phyloP scores from a whole-genome alignment of 92 coral and sea anemone genomes.

The Phenganax marumi region DNA sequence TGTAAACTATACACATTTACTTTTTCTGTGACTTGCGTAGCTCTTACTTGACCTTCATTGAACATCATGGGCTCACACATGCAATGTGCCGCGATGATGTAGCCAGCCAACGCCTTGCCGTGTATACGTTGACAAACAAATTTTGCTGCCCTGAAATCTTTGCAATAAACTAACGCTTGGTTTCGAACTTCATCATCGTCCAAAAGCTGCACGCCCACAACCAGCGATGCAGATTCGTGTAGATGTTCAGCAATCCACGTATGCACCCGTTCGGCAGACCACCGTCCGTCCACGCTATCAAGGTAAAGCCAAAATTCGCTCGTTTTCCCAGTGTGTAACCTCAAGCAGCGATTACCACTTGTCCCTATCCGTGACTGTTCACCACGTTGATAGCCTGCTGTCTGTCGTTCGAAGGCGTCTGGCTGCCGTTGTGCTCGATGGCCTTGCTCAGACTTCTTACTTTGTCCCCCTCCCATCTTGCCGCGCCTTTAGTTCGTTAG shows the following conservation, averaged over 20 bases:
- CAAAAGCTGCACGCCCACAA: background rate
- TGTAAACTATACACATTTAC: too few species aligned
- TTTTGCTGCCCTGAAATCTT: background rate
- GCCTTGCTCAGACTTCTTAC: too few species aligned
- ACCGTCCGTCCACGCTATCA: background rate
- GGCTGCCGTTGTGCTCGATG: too few species aligned
- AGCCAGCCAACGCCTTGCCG: background rate
- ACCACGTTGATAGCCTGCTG: too few species aligned
- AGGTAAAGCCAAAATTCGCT: background rate
- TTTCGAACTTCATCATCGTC: background rate
- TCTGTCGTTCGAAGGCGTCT: too few species aligned
- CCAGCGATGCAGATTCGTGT: background rate
- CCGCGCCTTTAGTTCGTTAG: too few species aligned
- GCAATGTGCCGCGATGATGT: background rate
- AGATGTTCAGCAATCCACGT: background rate
- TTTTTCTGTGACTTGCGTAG: too few species aligned
- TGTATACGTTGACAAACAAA: background rate
- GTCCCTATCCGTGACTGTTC: background rate
- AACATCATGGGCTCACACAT: too few species aligned
- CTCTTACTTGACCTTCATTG: too few species aligned
- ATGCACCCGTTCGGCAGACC: background rate
- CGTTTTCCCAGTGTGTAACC: background rate
- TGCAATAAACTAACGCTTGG: background rate
- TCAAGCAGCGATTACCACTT: background rate
- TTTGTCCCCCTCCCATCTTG: too few species aligned